Evolutionary conservation across 2,797 vertebrate genomes (phyloP).

Genomic region (Chaunax sp.): DNA sequence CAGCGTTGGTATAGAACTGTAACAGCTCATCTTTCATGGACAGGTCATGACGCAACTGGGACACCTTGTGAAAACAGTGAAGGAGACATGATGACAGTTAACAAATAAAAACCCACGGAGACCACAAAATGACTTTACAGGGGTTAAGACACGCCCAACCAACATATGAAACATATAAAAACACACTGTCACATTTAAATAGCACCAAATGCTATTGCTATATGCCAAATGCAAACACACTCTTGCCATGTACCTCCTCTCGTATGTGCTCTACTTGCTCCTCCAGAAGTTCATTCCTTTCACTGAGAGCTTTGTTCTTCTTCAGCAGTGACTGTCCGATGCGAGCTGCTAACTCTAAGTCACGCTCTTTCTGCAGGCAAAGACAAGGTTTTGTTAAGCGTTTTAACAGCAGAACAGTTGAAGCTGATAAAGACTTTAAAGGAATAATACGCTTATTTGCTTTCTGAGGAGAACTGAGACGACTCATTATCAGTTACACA

Average conservation of each 20-base stretch:
- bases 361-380: constrained; percentile 93
- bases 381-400: constrained; percentile 5
- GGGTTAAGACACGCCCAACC: no score
- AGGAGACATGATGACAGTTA: not conserved
- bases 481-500: no score
- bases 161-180: not conserved
- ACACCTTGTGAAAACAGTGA: constrained; percentile 82
- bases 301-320: constrained; percentile 97
- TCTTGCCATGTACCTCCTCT: constrained; percentile 87
- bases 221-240: not conserved
- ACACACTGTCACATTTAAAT: not conserved
- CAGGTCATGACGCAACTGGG: constrained; percentile 95
- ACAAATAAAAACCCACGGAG: not conserved
- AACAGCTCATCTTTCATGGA: constrained; percentile 98
- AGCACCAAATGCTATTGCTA: no score
- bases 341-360: constrained; percentile 96
- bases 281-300: constrained; percentile 94
- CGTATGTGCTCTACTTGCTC: constrained; percentile 96
- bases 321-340: constrained; percentile 98
- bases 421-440: not conserved
- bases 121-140: not conserved
- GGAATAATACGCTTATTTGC: not conserved
- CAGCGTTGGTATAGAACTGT: constrained; percentile 95
- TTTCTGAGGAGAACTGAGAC: not conserved
- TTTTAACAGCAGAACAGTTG: not conserved